Evolutionary conservation across 2,888 invertebrate species (phyloP).

Genomic region (Sclerodermus sp.): DNA sequence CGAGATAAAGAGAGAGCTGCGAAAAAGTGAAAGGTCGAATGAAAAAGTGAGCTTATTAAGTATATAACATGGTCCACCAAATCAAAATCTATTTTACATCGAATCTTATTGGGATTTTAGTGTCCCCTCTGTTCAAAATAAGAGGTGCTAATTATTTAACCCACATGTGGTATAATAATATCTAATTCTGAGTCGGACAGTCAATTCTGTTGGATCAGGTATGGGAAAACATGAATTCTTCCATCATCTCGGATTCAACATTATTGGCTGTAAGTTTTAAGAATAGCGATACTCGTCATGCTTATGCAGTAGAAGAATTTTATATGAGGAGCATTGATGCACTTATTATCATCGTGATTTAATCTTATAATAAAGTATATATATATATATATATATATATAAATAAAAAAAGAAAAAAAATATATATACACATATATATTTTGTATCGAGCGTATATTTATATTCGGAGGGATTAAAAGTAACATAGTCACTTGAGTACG

Average conservation of each 20-base stretch:
- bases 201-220: too few relatives aligned
- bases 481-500: too few relatives aligned
- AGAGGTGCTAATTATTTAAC: slow-evolving; percentile 23
- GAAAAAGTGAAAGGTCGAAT: slow-evolving; percentile 21
- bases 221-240: too few relatives aligned
- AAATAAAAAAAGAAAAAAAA: slow-evolving; percentile 17
- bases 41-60: slow-evolving; percentile 41
- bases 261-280: slow-evolving; percentile 27
- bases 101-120: slow-evolving; percentile 26
- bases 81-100: too few relatives aligned
- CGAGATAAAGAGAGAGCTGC: too few relatives aligned
- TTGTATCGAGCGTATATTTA: slow-evolving; percentile 32
- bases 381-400: too few relatives aligned
- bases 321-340: slow-evolving; percentile 37
- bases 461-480: not conserved
- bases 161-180: too few relatives aligned
- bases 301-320: slow-evolving; percentile 35
- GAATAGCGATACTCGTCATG: slow-evolving; percentile 35
- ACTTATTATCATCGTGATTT: slow-evolving; percentile 37
- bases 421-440: too few relatives aligned
- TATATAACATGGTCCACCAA: too few relatives aligned
- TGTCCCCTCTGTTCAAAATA: slow-evolving; percentile 27
- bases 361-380: slow-evolving; percentile 34
- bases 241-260: too few relatives aligned
- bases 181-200: too few relatives aligned